Percentiles rank a stretch among this genome's conserved stretches.
Conservation (phyloP, 2,113 vertebrate species). For the Oplegnathus fasciatus region DNA sequence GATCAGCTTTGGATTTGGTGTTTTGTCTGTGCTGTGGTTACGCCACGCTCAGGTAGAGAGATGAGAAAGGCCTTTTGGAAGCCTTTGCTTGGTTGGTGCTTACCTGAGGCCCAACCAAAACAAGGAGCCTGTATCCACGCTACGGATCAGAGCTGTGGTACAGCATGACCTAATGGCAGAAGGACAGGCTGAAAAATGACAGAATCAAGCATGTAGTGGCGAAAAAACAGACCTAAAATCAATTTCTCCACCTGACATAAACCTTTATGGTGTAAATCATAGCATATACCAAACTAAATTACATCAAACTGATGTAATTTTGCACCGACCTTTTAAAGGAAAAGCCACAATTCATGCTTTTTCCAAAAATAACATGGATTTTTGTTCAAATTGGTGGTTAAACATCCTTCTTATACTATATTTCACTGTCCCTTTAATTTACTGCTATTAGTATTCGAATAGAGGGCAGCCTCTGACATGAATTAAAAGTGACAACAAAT, state of each 20-base stretch:
- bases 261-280: conserved; percentile 45
- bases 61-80: conserved; percentile 51
- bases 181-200: conserved; percentile 40
- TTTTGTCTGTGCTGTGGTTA: conserved; percentile 76
- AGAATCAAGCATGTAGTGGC: conserved; percentile 47
- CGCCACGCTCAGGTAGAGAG: conserved; percentile 66
- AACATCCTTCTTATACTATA: background rate
- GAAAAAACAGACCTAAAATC: conserved; percentile 40
- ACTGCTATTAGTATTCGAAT: background rate
- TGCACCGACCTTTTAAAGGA: conserved; percentile 10
- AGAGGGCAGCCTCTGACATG: background rate
- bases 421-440: background rate
- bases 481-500: conserved; percentile 12
- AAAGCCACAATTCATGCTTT: conserved; percentile 23
- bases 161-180: conserved; percentile 37
- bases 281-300: conserved; percentile 39
- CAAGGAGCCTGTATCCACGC: conserved; percentile 57
- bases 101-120: conserved; percentile 58
- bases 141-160: conserved; percentile 40
- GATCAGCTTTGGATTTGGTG: conserved; percentile 65
- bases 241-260: conserved; percentile 51
- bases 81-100: conserved; percentile 17
- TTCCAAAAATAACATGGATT: conserved; percentile 11
- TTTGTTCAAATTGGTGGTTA: conserved; percentile 2
- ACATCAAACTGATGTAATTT: conserved; percentile 46